Base-by-base conservation (phyloP, 53 echinoderm and acorn worm species). In the Temnopleurus reevesii region DNA sequence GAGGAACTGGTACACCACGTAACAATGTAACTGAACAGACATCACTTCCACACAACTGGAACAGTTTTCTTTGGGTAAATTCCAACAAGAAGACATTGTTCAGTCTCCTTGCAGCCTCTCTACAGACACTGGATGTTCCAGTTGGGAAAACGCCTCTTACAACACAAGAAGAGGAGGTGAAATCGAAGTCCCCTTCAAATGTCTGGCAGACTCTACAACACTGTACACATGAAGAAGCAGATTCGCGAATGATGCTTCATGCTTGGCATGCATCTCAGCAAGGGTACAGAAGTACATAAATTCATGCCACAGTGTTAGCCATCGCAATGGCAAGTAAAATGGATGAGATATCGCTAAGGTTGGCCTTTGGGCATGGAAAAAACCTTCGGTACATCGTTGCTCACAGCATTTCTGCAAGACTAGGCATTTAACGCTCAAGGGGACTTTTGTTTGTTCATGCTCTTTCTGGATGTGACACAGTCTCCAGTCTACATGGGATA, bases 161-260 rank as follows among this genome's bases (percentile, higher is more conserved):
- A 60, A 89, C 89, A 60, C 34, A 83, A 19, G n/a, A n/a, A n/a
- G n/a, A n/a, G n/a, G n/a, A n/a, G n/a, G n/a, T n/a, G n/a, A n/a
- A n/a, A n/a, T n/a, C n/a, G n/a, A n/a, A n/a, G n/a, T n/a, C n/a
- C n/a, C n/a, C n/a, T n/a, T n/a, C n/a, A n/a, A n/a, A n/a, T n/a
- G 84, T 83, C 21, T 57, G 12, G 8, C 58, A 55, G n/a, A 83
- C 13, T 23, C 12, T 47, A 28, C 77, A 33, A 43, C 45, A 83
- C 59, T 92, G 84, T 55, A 90, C 76, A 45, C 92, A 92, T 45
- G 92, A 92, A 53, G 89, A 89, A 76, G 83, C 89, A 53, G 92
- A 89, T 82, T 89, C 82, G 19, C 61, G 92, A n/a, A 76, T 92
- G 51, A 36, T 92, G 64, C 45, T 92, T n/a, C 92, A 92, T 85